Evolutionary conservation across 1,140 invertebrate species (phyloP).

Genomic region (Drosophila sucinea): DNA sequence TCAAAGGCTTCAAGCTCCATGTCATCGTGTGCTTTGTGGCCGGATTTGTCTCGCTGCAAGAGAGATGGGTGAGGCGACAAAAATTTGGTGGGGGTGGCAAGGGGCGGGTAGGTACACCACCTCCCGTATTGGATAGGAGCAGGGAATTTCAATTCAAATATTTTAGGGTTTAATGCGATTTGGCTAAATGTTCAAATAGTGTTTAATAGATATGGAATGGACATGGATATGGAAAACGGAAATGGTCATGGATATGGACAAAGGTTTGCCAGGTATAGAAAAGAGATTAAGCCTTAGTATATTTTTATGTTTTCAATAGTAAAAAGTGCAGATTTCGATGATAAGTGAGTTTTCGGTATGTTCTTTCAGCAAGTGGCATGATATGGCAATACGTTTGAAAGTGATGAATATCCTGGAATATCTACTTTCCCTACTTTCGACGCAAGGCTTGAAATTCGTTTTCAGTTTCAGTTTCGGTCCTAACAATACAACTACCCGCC

Average conservation of each 20-base stretch:
- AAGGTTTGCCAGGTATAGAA: conserved; percentile 26
- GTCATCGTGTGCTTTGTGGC: conserved; percentile 75
- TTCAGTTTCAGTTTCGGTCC: background rate
- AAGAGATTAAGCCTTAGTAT: conserved; percentile 56
- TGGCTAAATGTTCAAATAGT: conserved; percentile 64
- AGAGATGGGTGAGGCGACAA: conserved; percentile 12
- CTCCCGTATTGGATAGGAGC: conserved; percentile 11
- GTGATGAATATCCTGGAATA: conserved; percentile 38
- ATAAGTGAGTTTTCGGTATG: conserved; percentile 2
- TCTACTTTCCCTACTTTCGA: background rate
- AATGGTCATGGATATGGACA: background rate
- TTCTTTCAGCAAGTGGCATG: conserved; percentile 44
- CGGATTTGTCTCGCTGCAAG: conserved; percentile 51
- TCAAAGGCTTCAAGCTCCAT: conserved; percentile 61
- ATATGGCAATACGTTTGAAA: conserved; percentile 44
- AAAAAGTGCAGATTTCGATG: background rate
- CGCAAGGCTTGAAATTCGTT: background rate
- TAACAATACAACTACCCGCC: background rate
- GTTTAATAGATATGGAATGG: conserved; percentile 57
- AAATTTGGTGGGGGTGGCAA: conserved; percentile 34
- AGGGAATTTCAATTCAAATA: conserved; percentile 65
- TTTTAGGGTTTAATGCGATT: conserved; percentile 81
- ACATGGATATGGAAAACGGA: conserved; percentile 5
- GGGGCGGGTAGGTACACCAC: background rate
- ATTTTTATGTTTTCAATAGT: background rate